Evolutionary conservation across 1,140 invertebrate species (phyloP).

Genomic region (Steinernema khuongi): DNA sequence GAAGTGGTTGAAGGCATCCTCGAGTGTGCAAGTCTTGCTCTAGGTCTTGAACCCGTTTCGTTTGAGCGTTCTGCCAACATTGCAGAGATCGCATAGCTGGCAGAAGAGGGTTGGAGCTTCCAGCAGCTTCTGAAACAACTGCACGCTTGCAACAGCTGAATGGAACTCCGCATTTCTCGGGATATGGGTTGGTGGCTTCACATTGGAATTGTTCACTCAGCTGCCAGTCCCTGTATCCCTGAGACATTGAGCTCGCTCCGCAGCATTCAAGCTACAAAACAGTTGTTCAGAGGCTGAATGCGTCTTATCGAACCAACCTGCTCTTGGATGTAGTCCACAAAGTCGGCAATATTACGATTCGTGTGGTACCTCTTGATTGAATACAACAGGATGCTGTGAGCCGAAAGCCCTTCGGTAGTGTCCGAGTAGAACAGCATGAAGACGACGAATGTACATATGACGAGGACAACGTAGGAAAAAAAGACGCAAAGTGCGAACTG

Average conservation of each 20-base stretch:
- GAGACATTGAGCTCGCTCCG: conserved; percentile 50
- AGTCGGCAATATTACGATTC: conserved; percentile 50
- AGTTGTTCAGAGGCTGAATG: not conserved
- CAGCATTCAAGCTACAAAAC: conserved; percentile 55
- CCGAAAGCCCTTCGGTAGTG: conserved; percentile 46
- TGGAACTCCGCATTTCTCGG: conserved; percentile 56
- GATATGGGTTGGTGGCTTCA: conserved; percentile 54
- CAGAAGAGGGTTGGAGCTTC: conserved; percentile 40
- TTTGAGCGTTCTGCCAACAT: conserved; percentile 58
- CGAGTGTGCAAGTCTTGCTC: conserved; percentile 50
- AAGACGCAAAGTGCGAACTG: conserved; percentile 53
- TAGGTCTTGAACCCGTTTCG: conserved; percentile 51
- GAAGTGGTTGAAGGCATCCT: conserved; percentile 53
- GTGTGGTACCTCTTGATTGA: conserved; percentile 47
- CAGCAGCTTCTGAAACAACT: conserved; percentile 51
- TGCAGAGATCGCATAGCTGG: conserved; percentile 57
- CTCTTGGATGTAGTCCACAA: conserved; percentile 57
- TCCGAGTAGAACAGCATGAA: conserved; percentile 58
- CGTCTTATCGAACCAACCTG: conserved; percentile 32
- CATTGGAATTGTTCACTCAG: conserved; percentile 56
- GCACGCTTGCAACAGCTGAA: conserved; percentile 53
- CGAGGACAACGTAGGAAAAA: conserved; percentile 49
- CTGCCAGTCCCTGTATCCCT: conserved; percentile 56
- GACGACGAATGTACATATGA: conserved; percentile 46
- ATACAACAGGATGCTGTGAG: conserved; percentile 45